Conservation (phyloP, 2,113 vertebrate genomes). For the Gobiocypris rarus region DNA sequence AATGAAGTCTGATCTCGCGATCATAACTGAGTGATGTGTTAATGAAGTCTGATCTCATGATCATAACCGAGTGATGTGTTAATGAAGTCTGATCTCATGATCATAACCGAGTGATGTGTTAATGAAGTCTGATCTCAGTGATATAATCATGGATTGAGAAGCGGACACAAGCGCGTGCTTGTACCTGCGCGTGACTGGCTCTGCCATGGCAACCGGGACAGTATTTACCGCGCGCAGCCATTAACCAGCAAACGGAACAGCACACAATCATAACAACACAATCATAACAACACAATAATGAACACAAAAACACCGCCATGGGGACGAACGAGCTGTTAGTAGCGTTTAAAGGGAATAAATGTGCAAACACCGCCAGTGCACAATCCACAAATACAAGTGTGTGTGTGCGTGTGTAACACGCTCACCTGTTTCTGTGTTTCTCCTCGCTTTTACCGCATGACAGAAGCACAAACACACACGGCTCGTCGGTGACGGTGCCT, state of each 20-base stretch:
- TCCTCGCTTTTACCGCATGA: conserved; percentile 7
- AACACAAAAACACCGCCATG: not conserved
- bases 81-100: not conserved
- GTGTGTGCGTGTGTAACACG: not conserved
- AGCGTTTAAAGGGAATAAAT: not conserved
- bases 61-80: not conserved
- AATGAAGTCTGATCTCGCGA: not conserved
- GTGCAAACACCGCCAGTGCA: not conserved
- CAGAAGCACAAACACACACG: conserved; percentile 20
- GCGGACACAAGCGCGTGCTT: not conserved
- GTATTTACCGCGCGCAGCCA: conserved; percentile 19
- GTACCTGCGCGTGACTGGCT: conserved; percentile 16
- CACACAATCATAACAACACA: not conserved
- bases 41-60: not conserved
- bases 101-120: not conserved
- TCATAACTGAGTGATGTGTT: not conserved
- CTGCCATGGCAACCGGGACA: conserved; percentile 30
- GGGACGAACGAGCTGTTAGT: not conserved
- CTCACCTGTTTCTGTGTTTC: conserved; percentile 15
- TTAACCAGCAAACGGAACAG: conserved; percentile 4
- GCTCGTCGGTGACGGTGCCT: not conserved
- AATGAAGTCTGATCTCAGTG: not conserved
- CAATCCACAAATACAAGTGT: no score
- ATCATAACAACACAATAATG: not conserved
- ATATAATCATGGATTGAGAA: not conserved